Conservation (phyloP, 2,888 invertebrate species). For the Idaea dimidiata region DNA sequence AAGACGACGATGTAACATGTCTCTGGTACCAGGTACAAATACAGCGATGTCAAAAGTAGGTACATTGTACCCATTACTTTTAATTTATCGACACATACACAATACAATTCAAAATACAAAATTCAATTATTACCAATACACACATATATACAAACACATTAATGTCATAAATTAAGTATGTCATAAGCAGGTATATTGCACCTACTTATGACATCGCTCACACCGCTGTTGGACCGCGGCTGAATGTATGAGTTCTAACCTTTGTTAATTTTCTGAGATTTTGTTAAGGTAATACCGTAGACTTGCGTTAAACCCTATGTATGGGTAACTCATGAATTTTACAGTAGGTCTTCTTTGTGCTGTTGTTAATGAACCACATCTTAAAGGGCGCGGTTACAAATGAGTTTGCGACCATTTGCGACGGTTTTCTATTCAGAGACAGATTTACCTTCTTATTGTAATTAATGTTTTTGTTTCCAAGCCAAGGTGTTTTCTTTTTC, state of each 20-base stretch:
- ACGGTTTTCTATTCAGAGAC: background rate
- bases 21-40: too few relatives aligned
- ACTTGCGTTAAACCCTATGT: constrained; percentile 21
- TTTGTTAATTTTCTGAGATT: constrained; percentile 17
- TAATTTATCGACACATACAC: too few relatives aligned
- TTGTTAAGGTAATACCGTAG: constrained; percentile 20
- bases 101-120: too few relatives aligned
- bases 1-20: too few relatives aligned
- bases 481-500: too few relatives aligned
- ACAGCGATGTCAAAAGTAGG: too few relatives aligned
- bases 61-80: too few relatives aligned
- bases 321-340: constrained; percentile 26
- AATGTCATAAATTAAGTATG: too few relatives aligned
- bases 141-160: too few relatives aligned
- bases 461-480: background rate
- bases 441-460: constrained; percentile 2
- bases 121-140: too few relatives aligned
- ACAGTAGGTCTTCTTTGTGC: constrained; percentile 17
- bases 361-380: constrained; percentile 21
- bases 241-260: constrained; percentile 21
- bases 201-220: too few relatives aligned
- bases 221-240: background rate
- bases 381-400: constrained; percentile 25
- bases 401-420: constrained; percentile 14
- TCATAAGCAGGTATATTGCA: too few relatives aligned